Evolutionary conservation across 2,113 vertebrate genomes (phyloP).

Genomic region (Hyaena hyaena): DNA sequence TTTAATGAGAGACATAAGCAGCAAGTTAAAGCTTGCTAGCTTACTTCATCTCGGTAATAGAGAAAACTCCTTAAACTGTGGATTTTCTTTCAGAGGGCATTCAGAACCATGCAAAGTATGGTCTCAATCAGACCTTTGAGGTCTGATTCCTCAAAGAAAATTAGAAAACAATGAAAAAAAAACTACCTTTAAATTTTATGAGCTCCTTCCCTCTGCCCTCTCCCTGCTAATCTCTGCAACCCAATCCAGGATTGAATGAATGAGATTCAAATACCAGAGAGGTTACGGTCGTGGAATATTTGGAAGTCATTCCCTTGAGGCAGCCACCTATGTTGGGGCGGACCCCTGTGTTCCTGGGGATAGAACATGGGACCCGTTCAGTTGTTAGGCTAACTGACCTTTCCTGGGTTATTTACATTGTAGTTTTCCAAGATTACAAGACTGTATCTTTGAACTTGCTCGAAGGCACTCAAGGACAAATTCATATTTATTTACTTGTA

Average conservation of each 20-base stretch:
- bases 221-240: not conserved
- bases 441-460: not conserved
- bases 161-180: not conserved
- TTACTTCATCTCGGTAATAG: slow-evolving; percentile 65
- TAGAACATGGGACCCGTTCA: fast-evolving
- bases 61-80: slow-evolving; percentile 70
- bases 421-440: not conserved
- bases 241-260: not conserved
- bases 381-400: not conserved
- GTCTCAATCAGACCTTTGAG: not conserved
- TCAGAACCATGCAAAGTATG: slow-evolving; percentile 26
- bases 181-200: not conserved
- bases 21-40: slow-evolving; percentile 71
- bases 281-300: not conserved
- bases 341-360: not conserved
- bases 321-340: not conserved
- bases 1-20: slow-evolving; percentile 77
- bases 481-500: not conserved
- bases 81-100: slow-evolving; percentile 66
- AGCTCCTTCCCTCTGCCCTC: not conserved
- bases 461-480: not conserved
- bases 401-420: not conserved
- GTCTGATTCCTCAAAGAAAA: slow-evolving; percentile 45
- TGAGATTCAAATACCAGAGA: not conserved
- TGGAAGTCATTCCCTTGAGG: not conserved